Evolutionary conservation across 2,888 invertebrate species (phyloP).

Genomic region (Leptura quadrifasciata): DNA sequence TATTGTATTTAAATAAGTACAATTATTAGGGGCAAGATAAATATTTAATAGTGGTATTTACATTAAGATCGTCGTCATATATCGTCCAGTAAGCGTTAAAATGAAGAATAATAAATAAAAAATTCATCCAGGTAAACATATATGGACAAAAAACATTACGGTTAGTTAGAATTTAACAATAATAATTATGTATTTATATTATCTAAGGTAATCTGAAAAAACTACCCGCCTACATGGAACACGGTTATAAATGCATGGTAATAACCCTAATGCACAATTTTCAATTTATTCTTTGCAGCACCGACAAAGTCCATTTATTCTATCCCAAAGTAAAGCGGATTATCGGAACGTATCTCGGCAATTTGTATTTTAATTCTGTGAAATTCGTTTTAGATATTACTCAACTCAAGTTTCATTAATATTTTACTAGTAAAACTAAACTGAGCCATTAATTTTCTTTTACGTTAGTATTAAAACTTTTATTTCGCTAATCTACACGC

Average conservation of each 20-base stretch:
- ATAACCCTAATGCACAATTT: slow-evolving; percentile 27
- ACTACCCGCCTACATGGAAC: neutral
- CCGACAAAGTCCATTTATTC: slow-evolving; percentile 28
- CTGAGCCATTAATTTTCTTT: slow-evolving; percentile 26
- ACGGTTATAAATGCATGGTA: neutral
- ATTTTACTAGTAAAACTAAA: slow-evolving; percentile 27
- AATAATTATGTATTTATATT: neutral
- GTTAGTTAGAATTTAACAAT: neutral
- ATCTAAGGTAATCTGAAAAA: neutral
- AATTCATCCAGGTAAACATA: neutral
- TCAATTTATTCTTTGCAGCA: slow-evolving; percentile 31
- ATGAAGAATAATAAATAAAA: neutral
- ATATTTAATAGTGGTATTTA: too few relatives aligned
- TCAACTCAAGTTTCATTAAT: slow-evolving; percentile 21
- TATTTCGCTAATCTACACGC: slow-evolving; percentile 12
- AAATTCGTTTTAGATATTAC: slow-evolving; percentile 32
- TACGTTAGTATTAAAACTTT: slow-evolving; percentile 20
- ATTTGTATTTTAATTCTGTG: slow-evolving; percentile 38
- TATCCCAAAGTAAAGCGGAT: slow-evolving; percentile 16
- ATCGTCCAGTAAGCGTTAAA: too few relatives aligned
- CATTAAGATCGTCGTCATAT: too few relatives aligned
- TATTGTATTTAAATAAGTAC: too few relatives aligned
- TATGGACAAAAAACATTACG: neutral
- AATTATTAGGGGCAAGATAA: too few relatives aligned
- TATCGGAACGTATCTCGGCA: slow-evolving; percentile 33